Percentiles rank a stretch among this genome's conserved stretches.
These are phyloP conservation scores for Procambarus virginalis DNA, from an alignment of 1,140 invertebrate species.

Conservation along the genomic window DNA sequence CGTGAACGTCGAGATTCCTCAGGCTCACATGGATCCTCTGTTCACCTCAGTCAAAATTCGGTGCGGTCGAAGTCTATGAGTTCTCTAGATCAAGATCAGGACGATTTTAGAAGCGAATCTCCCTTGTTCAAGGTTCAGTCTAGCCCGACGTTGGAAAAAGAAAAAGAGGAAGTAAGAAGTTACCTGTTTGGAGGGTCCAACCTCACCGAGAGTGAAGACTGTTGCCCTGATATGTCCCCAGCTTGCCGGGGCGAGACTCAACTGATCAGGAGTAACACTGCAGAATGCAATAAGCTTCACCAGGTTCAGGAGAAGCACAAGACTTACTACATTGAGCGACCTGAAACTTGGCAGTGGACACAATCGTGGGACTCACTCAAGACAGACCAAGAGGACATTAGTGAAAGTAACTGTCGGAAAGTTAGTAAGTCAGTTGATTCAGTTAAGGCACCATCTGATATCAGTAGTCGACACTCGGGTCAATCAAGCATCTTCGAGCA, in stretches of 20 bases:
- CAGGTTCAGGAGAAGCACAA: conserved; percentile 10
- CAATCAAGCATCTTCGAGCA: background rate
- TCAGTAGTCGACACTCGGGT: background rate
- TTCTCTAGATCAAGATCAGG: conserved; percentile 67
- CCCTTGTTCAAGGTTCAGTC: conserved; percentile 69
- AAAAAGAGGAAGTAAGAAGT: conserved; percentile 64
- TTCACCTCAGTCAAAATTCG: conserved; percentile 58
- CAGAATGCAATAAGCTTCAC: background rate
- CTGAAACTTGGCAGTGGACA: conserved; percentile 39
- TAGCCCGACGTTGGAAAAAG: conserved; percentile 67
- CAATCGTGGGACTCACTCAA: conserved; percentile 46
- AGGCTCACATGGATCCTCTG: conserved; percentile 56
- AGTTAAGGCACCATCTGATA: background rate
- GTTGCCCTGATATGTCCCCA: background rate
- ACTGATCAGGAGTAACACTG: background rate
- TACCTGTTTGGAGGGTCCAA: conserved; percentile 66
- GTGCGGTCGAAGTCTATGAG: conserved; percentile 69
- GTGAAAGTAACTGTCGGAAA: background rate
- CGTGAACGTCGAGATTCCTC: conserved; percentile 60
- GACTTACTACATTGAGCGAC: background rate
- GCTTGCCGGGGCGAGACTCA: background rate
- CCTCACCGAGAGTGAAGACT: conserved; percentile 45
- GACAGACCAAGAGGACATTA: background rate
- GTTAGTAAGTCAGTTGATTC: conserved; percentile 40
- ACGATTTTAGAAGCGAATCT: conserved; percentile 63